A percentile compares a stretch with the other conserved stretches of the same genome.
Evolutionary conservation across 2,888 invertebrate genomes (phyloP).

Genomic region (Synanthedon andrenaeformis): DNA sequence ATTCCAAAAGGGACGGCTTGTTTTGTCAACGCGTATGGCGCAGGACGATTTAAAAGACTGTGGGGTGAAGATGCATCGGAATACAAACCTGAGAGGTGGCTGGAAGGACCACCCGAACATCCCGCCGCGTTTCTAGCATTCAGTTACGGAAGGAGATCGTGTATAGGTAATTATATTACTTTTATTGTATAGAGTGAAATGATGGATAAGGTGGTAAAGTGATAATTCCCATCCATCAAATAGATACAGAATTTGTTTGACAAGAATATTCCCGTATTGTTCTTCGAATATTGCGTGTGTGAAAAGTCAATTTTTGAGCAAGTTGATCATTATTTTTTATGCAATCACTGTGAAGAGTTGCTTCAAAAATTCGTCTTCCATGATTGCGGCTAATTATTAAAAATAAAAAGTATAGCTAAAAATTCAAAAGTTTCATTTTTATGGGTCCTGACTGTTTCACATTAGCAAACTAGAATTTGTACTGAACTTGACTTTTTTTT

Average conservation of each 20-base stretch:
- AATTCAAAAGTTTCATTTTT: too few species aligned
- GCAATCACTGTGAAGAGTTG: too few species aligned
- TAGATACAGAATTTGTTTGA: neutral
- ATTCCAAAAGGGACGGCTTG: slow-evolving; percentile 31
- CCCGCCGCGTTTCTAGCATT: slow-evolving; percentile 28
- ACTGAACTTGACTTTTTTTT: too few species aligned
- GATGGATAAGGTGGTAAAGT: neutral
- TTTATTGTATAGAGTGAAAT: neutral
- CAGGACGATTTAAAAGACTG: slow-evolving; percentile 26
- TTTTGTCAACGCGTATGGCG: slow-evolving; percentile 30
- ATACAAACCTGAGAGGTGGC: slow-evolving; percentile 44
- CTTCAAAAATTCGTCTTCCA: too few species aligned
- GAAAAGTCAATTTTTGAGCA: too few species aligned
- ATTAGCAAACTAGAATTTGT: too few species aligned
- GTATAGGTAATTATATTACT: slow-evolving; percentile 29
- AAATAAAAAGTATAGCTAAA: too few species aligned
- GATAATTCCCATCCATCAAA: neutral
- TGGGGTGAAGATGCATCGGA: slow-evolving; percentile 37
- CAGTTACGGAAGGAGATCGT: slow-evolving; percentile 34
- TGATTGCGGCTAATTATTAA: too few species aligned
- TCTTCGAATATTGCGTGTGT: too few species aligned
- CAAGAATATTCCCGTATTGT: too few species aligned
- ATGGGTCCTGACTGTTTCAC: too few species aligned
- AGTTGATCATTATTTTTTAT: too few species aligned
- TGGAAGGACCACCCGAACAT: slow-evolving; percentile 11